phyloP scores from a whole-genome alignment of 2,888 invertebrate species.

The Caenorhabditis doughertyi region DNA sequence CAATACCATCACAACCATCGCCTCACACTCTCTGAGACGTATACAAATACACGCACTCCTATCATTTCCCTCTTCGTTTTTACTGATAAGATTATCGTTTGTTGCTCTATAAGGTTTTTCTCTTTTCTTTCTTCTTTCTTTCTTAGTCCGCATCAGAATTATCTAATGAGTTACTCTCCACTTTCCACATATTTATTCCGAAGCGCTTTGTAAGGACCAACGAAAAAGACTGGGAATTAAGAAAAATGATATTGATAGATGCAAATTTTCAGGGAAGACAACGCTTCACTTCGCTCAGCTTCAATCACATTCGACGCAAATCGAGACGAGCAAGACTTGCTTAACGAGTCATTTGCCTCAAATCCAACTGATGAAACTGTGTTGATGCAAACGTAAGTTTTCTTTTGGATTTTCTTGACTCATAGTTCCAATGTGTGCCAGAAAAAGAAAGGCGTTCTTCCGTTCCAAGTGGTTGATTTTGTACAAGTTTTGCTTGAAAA shows the following conservation, averaged over 20 bases:
- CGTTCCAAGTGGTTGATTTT: slow-evolving; percentile 38
- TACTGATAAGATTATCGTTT: slow-evolving; percentile 26
- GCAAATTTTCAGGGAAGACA: slow-evolving; percentile 70
- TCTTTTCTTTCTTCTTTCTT: background rate
- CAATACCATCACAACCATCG: slow-evolving; percentile 5
- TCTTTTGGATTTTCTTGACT: background rate
- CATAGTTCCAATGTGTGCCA: background rate
- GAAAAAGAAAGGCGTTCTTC: background rate
- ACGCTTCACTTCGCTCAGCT: slow-evolving; percentile 69
- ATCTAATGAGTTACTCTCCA: slow-evolving; percentile 44
- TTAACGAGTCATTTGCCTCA: slow-evolving; percentile 70
- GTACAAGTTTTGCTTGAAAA: slow-evolving; percentile 9
- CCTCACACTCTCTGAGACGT: slow-evolving; percentile 26
- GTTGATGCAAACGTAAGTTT: slow-evolving; percentile 68
- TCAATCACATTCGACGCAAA: slow-evolving; percentile 72
- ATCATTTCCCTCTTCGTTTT: slow-evolving; percentile 8
- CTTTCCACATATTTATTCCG: slow-evolving; percentile 38
- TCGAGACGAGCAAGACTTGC: slow-evolving; percentile 64
- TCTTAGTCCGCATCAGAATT: slow-evolving; percentile 7
- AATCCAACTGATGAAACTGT: slow-evolving; percentile 73
- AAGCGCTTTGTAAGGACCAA: slow-evolving; percentile 37
- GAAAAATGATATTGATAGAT: slow-evolving; percentile 5
- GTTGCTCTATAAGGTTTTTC: slow-evolving; percentile 28
- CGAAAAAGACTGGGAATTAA: background rate
- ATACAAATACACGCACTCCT: slow-evolving; percentile 14